phyloP scores from a whole-genome alignment of 1,140 invertebrate genomes.

The Drosophila pandora region DNA sequence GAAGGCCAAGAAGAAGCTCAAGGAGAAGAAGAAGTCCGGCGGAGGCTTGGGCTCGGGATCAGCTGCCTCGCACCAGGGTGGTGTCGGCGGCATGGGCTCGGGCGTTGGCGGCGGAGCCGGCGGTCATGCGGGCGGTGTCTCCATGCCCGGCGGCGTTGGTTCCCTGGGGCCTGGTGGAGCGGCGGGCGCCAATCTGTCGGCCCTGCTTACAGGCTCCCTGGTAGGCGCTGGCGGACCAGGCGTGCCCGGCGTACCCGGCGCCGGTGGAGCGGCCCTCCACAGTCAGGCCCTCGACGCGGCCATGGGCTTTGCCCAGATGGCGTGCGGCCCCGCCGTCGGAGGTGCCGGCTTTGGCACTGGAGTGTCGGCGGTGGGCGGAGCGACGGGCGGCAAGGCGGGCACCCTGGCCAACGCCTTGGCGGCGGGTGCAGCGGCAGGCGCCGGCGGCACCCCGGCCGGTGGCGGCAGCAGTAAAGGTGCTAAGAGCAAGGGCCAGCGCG shows the following conservation, averaged over 20 bases:
- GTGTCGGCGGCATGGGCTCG: conserved; percentile 3
- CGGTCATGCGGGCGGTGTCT: conserved; percentile 31
- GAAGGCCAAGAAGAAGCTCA: conserved; percentile 90
- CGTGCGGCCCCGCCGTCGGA: conserved; percentile 54
- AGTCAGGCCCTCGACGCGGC: conserved; percentile 61
- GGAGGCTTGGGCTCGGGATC: conserved; percentile 28
- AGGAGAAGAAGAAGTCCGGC: conserved; percentile 87
- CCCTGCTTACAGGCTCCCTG: conserved; percentile 53
- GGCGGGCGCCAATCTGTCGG: conserved; percentile 53
- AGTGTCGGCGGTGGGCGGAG: conserved; percentile 32
- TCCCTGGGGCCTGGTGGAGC: conserved; percentile 42
- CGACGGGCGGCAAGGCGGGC: conserved; percentile 61
- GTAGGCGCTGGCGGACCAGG: conserved; percentile 60
- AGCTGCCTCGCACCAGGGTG: conserved; percentile 31
- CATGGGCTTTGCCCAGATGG: conserved; percentile 60
- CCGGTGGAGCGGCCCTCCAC: conserved; percentile 37
- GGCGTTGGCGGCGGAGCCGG: conserved; percentile 1
- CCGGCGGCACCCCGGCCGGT: conserved; percentile 53
- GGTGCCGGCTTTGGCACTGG: conserved; percentile 42
- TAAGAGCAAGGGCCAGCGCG: conserved; percentile 57
- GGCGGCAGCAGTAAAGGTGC: conserved; percentile 53
- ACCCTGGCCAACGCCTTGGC: conserved; percentile 61
- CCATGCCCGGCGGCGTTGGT: conserved; percentile 47
- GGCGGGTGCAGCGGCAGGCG: conserved; percentile 63
- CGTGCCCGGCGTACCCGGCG: conserved; percentile 42